A percentile compares a stretch with the other conserved stretches of the same genome.
Conservation (phyloP, 2,113 vertebrate species). For the Pseudorectes ferrugineus region DNA sequence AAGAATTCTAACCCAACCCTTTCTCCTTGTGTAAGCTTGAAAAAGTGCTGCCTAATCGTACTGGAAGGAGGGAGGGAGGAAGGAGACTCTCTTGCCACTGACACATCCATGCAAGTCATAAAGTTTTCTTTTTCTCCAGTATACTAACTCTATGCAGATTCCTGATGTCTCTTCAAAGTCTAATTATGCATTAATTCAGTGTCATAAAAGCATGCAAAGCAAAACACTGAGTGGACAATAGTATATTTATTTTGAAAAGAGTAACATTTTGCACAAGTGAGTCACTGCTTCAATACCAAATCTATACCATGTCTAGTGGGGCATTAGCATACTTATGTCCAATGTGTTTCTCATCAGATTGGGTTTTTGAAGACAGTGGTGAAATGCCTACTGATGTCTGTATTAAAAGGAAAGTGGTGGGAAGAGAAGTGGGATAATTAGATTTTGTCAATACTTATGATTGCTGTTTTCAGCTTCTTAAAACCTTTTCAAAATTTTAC, state of each 20-base stretch:
- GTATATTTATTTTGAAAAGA: not conserved
- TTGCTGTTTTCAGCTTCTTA: not conserved
- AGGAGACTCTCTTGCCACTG: not conserved
- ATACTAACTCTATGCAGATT: not conserved
- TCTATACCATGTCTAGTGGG: not conserved
- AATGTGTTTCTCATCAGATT: not conserved
- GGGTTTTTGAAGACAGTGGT: not conserved
- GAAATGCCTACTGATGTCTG: not conserved
- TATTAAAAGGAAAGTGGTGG: not conserved
- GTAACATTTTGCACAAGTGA: not conserved
- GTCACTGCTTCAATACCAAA: not conserved
- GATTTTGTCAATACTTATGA: not conserved
- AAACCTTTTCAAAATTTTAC: not conserved
- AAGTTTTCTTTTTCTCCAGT: not conserved
- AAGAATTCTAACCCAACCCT: not conserved
- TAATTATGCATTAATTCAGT: not conserved
- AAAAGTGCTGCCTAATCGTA: not conserved
- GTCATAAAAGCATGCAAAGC: not conserved
- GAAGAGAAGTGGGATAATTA: not conserved
- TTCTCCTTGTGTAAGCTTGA: not conserved
- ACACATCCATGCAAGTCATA: not conserved
- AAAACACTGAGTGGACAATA: not conserved
- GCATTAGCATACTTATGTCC: not conserved
- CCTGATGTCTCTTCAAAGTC: not conserved
- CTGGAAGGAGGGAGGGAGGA: not conserved